Evolutionary conservation across 2,888 invertebrate genomes (phyloP).

Genomic region (Drosophila tripunctata): DNA sequence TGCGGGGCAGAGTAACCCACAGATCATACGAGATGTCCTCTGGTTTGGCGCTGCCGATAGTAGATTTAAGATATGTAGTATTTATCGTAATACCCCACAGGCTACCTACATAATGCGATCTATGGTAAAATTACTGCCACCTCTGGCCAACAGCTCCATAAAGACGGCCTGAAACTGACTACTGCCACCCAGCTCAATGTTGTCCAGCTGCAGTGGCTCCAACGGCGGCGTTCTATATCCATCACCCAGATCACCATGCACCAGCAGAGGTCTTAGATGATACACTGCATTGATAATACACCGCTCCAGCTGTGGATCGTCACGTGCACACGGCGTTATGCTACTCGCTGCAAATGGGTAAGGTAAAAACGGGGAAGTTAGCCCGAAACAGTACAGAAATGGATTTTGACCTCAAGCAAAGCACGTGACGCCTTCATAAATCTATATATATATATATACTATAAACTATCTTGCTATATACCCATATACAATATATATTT

Average conservation of each 20-base stretch:
- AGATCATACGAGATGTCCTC: conserved; percentile 82
- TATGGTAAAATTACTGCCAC: conserved; percentile 84
- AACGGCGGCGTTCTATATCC: conserved; percentile 82
- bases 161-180: conserved; percentile 83
- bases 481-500: too few species aligned
- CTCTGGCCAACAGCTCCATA: conserved; percentile 80
- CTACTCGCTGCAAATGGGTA: conserved; percentile 47
- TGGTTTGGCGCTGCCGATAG: conserved; percentile 77
- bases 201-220: conserved; percentile 82
- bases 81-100: too few species aligned
- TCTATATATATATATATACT: too few species aligned
- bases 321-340: conserved; percentile 82
- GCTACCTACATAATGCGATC: conserved; percentile 81
- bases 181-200: conserved; percentile 82
- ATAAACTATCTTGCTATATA: too few species aligned
- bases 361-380: conserved; percentile 5
- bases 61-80: too few species aligned
- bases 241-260: conserved; percentile 83
- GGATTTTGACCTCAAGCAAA: conserved; percentile 41
- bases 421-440: conserved; percentile 45
- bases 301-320: conserved; percentile 81
- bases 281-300: conserved; percentile 83
- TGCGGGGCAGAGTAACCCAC: conserved; percentile 80
- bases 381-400: background rate
- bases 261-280: conserved; percentile 78